phyloP scores from a whole-genome alignment of 2,888 invertebrate genomes.

The Cosmorhoe ocellata region DNA sequence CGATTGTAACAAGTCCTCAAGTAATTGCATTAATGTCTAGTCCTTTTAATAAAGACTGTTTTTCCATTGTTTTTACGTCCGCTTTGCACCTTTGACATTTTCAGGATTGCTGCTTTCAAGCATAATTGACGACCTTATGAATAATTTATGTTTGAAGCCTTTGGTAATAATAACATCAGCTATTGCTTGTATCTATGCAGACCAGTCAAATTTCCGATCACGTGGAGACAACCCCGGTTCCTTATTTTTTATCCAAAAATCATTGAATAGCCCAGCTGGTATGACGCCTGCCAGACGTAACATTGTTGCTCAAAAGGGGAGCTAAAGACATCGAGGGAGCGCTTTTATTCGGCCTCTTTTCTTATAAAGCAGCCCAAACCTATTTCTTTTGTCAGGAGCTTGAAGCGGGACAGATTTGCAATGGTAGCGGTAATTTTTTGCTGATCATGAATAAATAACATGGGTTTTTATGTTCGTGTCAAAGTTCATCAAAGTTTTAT shows the following conservation, averaged over 20 bases:
- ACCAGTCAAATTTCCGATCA: slow-evolving; percentile 66
- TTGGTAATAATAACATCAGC: slow-evolving; percentile 33
- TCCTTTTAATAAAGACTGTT: slow-evolving; percentile 35
- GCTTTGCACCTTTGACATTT: slow-evolving; percentile 48
- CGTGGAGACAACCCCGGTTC: slow-evolving; percentile 58
- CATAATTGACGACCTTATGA: slow-evolving; percentile 29
- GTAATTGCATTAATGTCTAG: slow-evolving; percentile 40
- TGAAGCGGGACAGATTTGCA: slow-evolving; percentile 60
- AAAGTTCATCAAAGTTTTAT: slow-evolving; percentile 64
- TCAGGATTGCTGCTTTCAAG: slow-evolving; percentile 39
- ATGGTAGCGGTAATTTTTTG: slow-evolving; percentile 53
- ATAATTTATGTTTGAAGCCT: slow-evolving; percentile 21
- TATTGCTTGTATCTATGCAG: slow-evolving; percentile 34
- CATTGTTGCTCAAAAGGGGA: slow-evolving; percentile 68
- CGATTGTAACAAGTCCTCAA: slow-evolving; percentile 48
- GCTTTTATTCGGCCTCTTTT: slow-evolving; percentile 46
- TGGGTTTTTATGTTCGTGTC: slow-evolving; percentile 63
- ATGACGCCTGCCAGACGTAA: slow-evolving; percentile 63
- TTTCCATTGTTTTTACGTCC: slow-evolving; percentile 40
- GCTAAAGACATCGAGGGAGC: slow-evolving; percentile 64
- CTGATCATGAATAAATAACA: slow-evolving; percentile 49
- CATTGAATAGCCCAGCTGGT: slow-evolving; percentile 77
- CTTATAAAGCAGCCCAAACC: slow-evolving; percentile 39
- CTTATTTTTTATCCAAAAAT: slow-evolving; percentile 42
- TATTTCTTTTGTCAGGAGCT: slow-evolving; percentile 52